A percentile compares a stretch with the other conserved stretches of the same genome.
phyloP scores from a whole-genome alignment of 1,140 invertebrate genomes.

The Heliconius hermathena region DNA sequence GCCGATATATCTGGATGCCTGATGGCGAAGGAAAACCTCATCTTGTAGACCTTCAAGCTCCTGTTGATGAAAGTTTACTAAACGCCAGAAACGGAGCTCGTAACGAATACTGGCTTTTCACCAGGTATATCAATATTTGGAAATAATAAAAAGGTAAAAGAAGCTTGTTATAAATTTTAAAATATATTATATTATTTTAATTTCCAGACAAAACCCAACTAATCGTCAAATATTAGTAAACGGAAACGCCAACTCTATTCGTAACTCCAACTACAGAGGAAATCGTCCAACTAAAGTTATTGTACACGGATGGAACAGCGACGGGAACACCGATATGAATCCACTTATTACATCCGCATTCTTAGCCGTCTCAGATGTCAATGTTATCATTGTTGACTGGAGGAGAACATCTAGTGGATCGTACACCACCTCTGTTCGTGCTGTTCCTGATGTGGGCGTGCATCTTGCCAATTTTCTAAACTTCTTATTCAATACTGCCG shows the following conservation, averaged over 20 bases:
- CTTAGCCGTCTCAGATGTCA: slow-evolving; percentile 72
- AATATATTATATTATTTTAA: background rate
- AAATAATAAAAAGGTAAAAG: too few relatives aligned
- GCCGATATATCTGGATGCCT: slow-evolving; percentile 57
- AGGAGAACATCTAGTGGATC: slow-evolving; percentile 59
- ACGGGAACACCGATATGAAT: slow-evolving; percentile 49
- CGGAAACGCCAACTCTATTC: slow-evolving; percentile 49
- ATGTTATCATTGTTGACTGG: slow-evolving; percentile 82
- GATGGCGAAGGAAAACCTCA: slow-evolving; percentile 49
- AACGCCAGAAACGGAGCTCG: slow-evolving; percentile 48
- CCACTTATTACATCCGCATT: slow-evolving; percentile 62
- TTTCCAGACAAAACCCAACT: slow-evolving; percentile 52
- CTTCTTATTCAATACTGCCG: slow-evolving; percentile 49
- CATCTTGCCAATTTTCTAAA: slow-evolving; percentile 61
- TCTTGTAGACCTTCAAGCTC: slow-evolving; percentile 54
- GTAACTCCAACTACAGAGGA: slow-evolving; percentile 52
- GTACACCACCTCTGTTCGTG: slow-evolving; percentile 64
- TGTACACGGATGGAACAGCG: slow-evolving; percentile 58
- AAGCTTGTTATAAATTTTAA: too few relatives aligned
- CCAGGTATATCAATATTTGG: slow-evolving; percentile 46
- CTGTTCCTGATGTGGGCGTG: slow-evolving; percentile 74
- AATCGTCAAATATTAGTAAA: slow-evolving; percentile 49
- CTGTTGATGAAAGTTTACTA: slow-evolving; percentile 30
- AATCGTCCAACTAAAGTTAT: slow-evolving; percentile 50
- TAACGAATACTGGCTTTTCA: slow-evolving; percentile 61